Evolutionary conservation across 2,113 vertebrate genomes (phyloP).

Genomic region (Leiothrix lutea): DNA sequence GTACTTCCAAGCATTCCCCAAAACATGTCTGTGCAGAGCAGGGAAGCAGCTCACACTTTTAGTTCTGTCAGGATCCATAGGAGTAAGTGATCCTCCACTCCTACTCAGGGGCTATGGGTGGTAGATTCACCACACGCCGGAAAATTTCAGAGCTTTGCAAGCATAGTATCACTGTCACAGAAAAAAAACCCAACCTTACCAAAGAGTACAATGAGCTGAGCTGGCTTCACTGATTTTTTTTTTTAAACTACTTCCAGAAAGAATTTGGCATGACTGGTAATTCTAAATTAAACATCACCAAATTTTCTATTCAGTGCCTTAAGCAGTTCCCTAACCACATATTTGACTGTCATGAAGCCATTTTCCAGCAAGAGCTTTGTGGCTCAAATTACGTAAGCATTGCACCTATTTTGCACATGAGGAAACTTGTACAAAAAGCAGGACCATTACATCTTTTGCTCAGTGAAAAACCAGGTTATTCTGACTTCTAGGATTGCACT

Average conservation of each 20-base stretch:
- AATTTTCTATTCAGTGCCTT: not conserved
- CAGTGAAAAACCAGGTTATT: not conserved
- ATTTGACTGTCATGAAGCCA: not conserved
- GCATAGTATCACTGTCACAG: not conserved
- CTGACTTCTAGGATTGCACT: not conserved
- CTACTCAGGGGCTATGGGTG: not conserved
- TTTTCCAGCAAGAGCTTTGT: not conserved
- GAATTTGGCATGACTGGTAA: not conserved
- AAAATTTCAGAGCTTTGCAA: not conserved
- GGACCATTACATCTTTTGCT: not conserved
- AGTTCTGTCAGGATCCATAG: not conserved
- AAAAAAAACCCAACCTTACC: not conserved
- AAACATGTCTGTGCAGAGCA: not conserved
- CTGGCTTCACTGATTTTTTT: not conserved
- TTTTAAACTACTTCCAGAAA: not conserved
- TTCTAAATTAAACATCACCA: not conserved
- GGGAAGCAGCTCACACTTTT: not conserved
- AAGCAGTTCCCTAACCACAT: not conserved
- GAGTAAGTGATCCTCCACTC: not conserved
- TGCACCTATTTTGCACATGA: not conserved
- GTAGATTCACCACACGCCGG: rapidly evolving
- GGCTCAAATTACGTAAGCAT: not conserved
- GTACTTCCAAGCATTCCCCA: not conserved
- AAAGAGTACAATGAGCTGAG: not conserved
- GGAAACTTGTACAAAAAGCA: not conserved